Percentiles rank a stretch among this genome's conserved stretches.
phyloP scores from a whole-genome alignment of 1,140 invertebrate genomes.

The Pararge aegeria region DNA sequence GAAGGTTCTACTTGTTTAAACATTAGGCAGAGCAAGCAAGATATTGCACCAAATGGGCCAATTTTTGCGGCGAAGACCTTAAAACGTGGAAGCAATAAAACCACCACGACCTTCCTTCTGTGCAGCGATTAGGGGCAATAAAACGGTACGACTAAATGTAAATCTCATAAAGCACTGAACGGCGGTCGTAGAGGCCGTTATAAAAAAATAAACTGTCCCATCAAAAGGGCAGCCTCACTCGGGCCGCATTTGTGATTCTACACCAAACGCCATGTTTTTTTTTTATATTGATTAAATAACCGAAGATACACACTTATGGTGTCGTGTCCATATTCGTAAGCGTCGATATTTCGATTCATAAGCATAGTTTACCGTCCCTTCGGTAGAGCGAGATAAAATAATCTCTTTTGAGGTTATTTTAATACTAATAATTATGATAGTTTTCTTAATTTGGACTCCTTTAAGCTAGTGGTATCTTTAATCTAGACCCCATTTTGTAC shows the following conservation, averaged over 20 bases:
- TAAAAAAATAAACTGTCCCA: slow-evolving; percentile 74
- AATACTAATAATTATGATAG: too few species aligned
- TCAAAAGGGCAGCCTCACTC: slow-evolving; percentile 59
- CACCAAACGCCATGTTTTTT: slow-evolving; percentile 22
- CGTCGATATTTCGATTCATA: too few species aligned
- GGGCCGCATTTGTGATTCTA: slow-evolving; percentile 60
- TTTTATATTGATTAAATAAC: background rate
- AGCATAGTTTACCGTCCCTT: too few species aligned
- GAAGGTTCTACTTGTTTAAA: too few species aligned
- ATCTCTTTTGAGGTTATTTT: too few species aligned
- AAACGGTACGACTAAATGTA: slow-evolving; percentile 68
- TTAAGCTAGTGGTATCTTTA: too few species aligned
- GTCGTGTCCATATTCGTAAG: too few species aligned
- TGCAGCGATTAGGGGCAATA: slow-evolving; percentile 51
- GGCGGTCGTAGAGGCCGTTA: slow-evolving; percentile 54
- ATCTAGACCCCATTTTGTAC: too few species aligned
- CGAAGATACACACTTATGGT: background rate
- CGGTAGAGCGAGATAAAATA: too few species aligned
- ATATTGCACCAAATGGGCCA: too few species aligned
- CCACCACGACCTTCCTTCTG: slow-evolving; percentile 37
- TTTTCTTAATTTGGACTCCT: too few species aligned
- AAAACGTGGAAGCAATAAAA: slow-evolving; percentile 18
- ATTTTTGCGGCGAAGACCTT: background rate
- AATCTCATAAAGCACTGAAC: slow-evolving; percentile 61
- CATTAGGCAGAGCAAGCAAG: too few species aligned